phyloP scores from a whole-genome alignment of 2,113 vertebrate genomes.

The Ageneiosus marmoratus region DNA sequence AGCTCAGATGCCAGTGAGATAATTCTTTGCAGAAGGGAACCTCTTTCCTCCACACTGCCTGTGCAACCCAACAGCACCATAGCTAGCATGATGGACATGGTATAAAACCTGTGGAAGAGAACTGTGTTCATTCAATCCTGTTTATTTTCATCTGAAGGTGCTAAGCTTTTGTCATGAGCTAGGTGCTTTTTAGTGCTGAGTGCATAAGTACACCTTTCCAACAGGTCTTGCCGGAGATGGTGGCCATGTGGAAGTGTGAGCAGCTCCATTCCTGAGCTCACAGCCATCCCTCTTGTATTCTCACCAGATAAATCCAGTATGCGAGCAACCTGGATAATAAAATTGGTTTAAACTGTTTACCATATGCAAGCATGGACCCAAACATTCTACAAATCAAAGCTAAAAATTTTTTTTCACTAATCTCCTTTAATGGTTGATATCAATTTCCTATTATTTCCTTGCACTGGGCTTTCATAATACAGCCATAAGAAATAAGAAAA shows the following conservation, averaged over 20 bases:
- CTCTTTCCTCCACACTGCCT: conserved; percentile 85
- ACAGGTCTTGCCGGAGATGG: conserved; percentile 87
- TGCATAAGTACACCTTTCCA: conserved; percentile 82
- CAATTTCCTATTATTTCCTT: neutral
- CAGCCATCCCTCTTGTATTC: conserved; percentile 89
- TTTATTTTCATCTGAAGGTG: neutral
- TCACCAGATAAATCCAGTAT: conserved; percentile 85
- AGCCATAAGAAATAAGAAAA: neutral
- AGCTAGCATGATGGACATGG: conserved; percentile 90
- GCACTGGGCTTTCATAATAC: neutral
- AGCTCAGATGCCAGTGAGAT: conserved; percentile 90
- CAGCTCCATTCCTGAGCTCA: conserved; percentile 90
- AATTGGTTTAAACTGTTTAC: neutral
- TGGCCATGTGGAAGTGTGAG: conserved; percentile 93
- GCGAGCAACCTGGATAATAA: conserved; percentile 80
- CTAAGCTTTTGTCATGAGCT: neutral
- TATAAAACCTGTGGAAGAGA: conserved; percentile 80
- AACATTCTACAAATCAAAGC: neutral
- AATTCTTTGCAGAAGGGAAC: conserved; percentile 84
- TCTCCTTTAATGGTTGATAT: neutral
- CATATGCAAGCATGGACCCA: neutral
- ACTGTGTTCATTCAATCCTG: neutral
- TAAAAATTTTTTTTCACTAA: neutral
- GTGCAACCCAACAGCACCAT: conserved; percentile 93
- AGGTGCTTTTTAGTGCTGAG: neutral